phyloP scores from a whole-genome alignment of 2,888 invertebrate species.

The Schrankia costaestrigalis region DNA sequence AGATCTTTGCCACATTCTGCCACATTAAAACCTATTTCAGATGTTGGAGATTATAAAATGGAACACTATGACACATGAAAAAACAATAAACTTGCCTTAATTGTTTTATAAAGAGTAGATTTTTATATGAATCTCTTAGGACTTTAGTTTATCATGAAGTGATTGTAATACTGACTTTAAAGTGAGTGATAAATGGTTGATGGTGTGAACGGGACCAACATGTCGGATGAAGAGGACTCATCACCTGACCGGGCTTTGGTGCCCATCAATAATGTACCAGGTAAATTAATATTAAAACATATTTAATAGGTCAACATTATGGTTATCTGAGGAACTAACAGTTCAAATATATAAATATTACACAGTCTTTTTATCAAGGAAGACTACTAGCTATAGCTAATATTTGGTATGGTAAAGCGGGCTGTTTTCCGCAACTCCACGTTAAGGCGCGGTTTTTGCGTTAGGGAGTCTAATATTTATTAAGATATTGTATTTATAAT shows the following conservation, averaged over 20 bases:
- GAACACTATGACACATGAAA: conserved; percentile 19
- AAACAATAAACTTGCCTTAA: conserved; percentile 44
- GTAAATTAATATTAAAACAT: conserved; percentile 35
- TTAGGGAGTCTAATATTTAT: too few relatives aligned
- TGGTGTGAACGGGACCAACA: conserved; percentile 40
- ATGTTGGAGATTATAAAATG: conserved; percentile 23
- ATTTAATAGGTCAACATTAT: neutral
- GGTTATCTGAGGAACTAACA: too few relatives aligned
- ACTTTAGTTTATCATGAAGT: conserved; percentile 46
- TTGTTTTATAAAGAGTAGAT: conserved; percentile 41
- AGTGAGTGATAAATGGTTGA: conserved; percentile 37
- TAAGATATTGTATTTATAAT: too few relatives aligned
- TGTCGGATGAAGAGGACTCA: conserved; percentile 76
- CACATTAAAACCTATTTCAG: conserved; percentile 22
- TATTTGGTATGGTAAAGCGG: too few relatives aligned
- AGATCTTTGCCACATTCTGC: conserved; percentile 5
- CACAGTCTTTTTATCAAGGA: too few relatives aligned
- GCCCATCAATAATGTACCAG: conserved; percentile 69
- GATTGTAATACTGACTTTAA: conserved; percentile 24
- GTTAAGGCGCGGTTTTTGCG: too few relatives aligned
- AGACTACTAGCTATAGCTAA: too few relatives aligned
- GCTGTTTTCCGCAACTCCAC: too few relatives aligned
- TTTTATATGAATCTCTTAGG: conserved; percentile 49
- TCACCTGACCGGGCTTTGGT: conserved; percentile 68
- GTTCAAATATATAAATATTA: too few relatives aligned